phyloP scores from a whole-genome alignment of 2,113 vertebrate species.

The Vombatus ursinus region DNA sequence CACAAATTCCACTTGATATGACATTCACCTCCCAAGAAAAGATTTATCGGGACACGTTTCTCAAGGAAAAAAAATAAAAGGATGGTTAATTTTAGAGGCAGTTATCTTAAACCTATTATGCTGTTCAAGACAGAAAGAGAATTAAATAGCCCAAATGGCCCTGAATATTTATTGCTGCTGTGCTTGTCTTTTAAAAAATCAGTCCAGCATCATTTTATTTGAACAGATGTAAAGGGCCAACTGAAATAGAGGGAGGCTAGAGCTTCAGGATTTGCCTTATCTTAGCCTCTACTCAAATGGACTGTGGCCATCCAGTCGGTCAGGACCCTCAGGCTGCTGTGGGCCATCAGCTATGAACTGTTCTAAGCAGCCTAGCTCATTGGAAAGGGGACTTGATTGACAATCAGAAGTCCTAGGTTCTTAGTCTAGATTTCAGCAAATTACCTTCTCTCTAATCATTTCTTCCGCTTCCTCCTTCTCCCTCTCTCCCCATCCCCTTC shows the following conservation, averaged over 20 bases:
- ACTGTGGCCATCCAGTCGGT: neutral
- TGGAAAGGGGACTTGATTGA: neutral
- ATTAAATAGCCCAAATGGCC: conserved; percentile 44
- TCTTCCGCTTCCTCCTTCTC: neutral
- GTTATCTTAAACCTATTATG: conserved; percentile 41
- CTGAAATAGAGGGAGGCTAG: neutral
- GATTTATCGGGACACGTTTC: conserved; percentile 38
- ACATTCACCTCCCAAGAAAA: conserved; percentile 6
- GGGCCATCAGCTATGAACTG: neutral
- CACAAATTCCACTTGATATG: neutral
- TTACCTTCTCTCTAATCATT: neutral
- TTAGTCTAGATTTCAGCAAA: neutral
- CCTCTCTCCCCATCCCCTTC: neutral
- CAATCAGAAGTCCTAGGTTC: neutral
- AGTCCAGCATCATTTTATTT: conserved; percentile 29
- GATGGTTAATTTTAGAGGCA: conserved; percentile 43
- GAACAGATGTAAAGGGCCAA: conserved; percentile 33
- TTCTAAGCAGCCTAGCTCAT: neutral
- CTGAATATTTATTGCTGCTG: conserved; percentile 47
- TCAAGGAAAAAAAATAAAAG: conserved; percentile 12
- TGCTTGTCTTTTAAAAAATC: conserved; percentile 25
- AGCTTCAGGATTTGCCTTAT: neutral
- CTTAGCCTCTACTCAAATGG: neutral
- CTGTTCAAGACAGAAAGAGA: conserved; percentile 36
- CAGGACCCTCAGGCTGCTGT: neutral